A percentile compares a stretch with the other conserved stretches of the same genome.
These are phyloP conservation scores for Capra hircus DNA, from an alignment of 2,113 vertebrate species.

Conservation along the genomic window DNA sequence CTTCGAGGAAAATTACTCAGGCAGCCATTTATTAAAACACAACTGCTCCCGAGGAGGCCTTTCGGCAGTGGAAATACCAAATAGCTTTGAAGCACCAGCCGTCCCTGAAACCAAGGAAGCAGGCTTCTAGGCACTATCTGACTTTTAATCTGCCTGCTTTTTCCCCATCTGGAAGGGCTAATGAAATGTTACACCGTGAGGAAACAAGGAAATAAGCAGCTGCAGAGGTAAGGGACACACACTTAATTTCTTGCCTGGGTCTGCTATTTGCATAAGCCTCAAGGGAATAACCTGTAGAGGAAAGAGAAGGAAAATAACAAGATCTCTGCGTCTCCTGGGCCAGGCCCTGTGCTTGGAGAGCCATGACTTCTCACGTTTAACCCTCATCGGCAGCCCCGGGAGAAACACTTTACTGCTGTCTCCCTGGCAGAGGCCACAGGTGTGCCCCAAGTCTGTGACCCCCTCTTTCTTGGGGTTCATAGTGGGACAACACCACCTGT, in stretches of 20 bases:
- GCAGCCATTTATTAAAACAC: slow-evolving; percentile 62
- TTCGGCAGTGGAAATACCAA: slow-evolving; percentile 68
- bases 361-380: background rate
- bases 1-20: slow-evolving; percentile 37
- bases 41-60: slow-evolving; percentile 59
- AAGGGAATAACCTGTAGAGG: background rate
- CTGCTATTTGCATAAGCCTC: slow-evolving; percentile 59
- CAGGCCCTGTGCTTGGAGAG: background rate
- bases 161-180: slow-evolving; percentile 52
- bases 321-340: background rate
- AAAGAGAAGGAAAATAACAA: background rate
- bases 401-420: background rate
- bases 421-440: background rate
- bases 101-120: slow-evolving; percentile 54
- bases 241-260: slow-evolving; percentile 58
- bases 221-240: background rate
- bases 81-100: slow-evolving; percentile 34
- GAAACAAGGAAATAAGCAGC: background rate
- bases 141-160: slow-evolving; percentile 49
- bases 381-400: fast-evolving
- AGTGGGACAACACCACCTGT: background rate
- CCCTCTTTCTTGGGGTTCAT: background rate
- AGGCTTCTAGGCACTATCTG: slow-evolving; percentile 22
- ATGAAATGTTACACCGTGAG: slow-evolving; percentile 40
- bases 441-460: fast-evolving